Conservation (phyloP, 2,888 invertebrate species). For the Tetrapedia diversipes region DNA sequence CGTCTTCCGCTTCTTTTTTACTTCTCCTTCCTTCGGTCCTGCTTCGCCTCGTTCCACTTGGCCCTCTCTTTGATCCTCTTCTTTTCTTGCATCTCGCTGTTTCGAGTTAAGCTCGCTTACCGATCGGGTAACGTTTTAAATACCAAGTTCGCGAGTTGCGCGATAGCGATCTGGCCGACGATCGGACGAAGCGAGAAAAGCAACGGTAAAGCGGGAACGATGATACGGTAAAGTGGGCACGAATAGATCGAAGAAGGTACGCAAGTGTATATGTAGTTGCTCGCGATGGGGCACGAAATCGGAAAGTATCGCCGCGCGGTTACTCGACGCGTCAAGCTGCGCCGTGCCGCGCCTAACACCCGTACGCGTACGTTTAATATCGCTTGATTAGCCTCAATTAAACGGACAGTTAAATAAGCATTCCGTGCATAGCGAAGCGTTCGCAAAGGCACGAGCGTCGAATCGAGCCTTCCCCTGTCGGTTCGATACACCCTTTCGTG, state of each 20-base stretch:
- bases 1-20: conserved; percentile 52
- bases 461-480: conserved; percentile 18
- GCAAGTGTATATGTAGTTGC: no score
- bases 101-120: no score
- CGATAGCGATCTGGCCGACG: no score
- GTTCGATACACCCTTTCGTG: conserved; percentile 19
- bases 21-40: conserved; percentile 40
- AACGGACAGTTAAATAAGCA: conserved; percentile 76
- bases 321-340: background rate
- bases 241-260: no score
- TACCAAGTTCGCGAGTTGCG: no score
- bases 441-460: conserved; percentile 52
- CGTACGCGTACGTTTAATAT: conserved; percentile 77
- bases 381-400: conserved; percentile 81
- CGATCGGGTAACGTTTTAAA: no score
- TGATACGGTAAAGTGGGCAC: no score
- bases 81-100: no score
- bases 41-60: background rate
- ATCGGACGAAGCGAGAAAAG: no score
- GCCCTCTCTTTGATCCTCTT: no score
- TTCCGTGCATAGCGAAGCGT: conserved; percentile 75
- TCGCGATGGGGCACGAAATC: background rate
- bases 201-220: no score
- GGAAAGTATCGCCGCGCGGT: background rate
- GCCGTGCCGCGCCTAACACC: conserved; percentile 58